These are phyloP conservation scores for Laupala kohalensis DNA, from an alignment of 1,140 invertebrate species.

Conservation along the genomic window DNA sequence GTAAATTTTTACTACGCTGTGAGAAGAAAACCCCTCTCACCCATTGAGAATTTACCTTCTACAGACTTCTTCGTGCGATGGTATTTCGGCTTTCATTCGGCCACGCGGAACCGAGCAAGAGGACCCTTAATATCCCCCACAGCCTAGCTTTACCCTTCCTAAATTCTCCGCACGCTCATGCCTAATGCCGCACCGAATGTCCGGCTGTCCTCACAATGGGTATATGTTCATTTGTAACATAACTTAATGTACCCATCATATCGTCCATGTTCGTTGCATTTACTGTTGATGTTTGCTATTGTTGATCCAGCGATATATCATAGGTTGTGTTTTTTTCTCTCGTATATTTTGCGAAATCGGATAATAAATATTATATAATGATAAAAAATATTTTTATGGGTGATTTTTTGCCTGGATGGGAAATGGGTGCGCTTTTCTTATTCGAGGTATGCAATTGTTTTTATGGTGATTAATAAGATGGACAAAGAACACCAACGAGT, in stretches of 20 bases:
- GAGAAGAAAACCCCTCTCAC: too few species aligned
- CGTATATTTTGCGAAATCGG: neutral
- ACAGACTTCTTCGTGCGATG: too few species aligned
- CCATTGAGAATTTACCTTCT: too few species aligned
- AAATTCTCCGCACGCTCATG: neutral
- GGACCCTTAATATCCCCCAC: neutral
- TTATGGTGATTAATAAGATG: neutral
- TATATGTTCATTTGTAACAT: neutral
- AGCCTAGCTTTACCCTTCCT: neutral
- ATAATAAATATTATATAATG: neutral
- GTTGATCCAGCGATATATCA: neutral
- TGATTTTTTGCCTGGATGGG: neutral
- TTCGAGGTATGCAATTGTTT: neutral
- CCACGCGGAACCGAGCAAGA: too few species aligned
- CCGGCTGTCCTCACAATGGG: neutral
- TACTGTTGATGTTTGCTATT: neutral
- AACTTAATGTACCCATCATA: neutral
- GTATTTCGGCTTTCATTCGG: too few species aligned
- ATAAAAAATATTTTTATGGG: neutral
- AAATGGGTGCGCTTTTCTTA: neutral
- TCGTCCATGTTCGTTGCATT: neutral
- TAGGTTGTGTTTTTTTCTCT: neutral
- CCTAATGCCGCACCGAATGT: neutral
- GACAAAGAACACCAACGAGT: neutral
- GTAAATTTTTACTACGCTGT: too few species aligned